Percentiles rank a stretch among this genome's conserved stretches.
These are phyloP conservation scores for Laticauda colubrina DNA, from an alignment of 2,113 vertebrate genomes.

Conservation along the genomic window DNA sequence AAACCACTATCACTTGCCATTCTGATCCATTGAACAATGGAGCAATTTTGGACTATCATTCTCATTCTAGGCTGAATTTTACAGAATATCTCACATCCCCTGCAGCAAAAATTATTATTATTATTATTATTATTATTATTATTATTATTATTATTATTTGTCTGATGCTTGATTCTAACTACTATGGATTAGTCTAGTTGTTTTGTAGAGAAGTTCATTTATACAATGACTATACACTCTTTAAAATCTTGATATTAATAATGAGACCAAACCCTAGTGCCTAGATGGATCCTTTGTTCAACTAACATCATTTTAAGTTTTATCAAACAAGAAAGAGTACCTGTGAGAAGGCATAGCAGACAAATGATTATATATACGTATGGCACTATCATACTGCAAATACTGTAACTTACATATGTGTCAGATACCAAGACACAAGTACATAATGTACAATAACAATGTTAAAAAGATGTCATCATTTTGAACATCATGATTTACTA, in stretches of 20 bases:
- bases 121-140: neutral
- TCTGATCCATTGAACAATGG: neutral
- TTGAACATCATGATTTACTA: neutral
- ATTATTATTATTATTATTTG: neutral
- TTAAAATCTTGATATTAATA: neutral
- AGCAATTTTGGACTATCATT: neutral
- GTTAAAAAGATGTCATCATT: neutral
- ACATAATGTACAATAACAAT: neutral
- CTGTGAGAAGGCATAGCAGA: neutral
- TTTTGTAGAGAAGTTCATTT: neutral
- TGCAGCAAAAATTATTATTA: neutral
- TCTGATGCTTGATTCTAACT: neutral
- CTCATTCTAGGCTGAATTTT: neutral
- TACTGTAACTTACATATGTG: neutral
- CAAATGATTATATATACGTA: neutral
- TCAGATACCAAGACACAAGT: neutral
- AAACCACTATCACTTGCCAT: neutral
- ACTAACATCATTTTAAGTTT: neutral
- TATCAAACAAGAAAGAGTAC: neutral
- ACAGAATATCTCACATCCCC: neutral
- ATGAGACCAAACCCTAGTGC: neutral
- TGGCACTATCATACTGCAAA: neutral
- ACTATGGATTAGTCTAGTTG: neutral
- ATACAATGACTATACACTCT: neutral
- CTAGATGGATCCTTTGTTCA: neutral